Percentiles rank a stretch among this genome's conserved stretches.
These are phyloP conservation scores for Ectemnius lituratus DNA, from an alignment of 2,888 invertebrate genomes.

Conservation along the genomic window DNA sequence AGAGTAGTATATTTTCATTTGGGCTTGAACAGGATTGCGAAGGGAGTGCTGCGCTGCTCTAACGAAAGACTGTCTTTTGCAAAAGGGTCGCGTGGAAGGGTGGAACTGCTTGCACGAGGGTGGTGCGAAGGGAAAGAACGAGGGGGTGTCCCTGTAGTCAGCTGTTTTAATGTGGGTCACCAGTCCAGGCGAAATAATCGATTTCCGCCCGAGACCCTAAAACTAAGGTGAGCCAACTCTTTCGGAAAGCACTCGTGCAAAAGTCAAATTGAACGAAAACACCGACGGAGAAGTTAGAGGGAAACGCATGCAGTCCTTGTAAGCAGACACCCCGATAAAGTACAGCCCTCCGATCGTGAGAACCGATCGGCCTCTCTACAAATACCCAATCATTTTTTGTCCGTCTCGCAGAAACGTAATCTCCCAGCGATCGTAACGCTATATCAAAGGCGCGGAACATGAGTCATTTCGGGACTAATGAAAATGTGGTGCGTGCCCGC, in stretches of 20 bases:
- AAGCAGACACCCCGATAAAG: neutral
- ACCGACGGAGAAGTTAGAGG: neutral
- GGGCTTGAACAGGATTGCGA: neutral
- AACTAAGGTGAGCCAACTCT: neutral
- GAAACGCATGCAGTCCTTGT: neutral
- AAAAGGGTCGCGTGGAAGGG: slow-evolving; percentile 47
- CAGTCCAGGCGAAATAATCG: slow-evolving; percentile 65
- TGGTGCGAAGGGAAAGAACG: slow-evolving; percentile 54
- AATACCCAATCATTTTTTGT: neutral
- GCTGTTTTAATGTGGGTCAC: slow-evolving; percentile 75
- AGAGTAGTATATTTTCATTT: neutral
- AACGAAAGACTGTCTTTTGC: slow-evolving; percentile 38
- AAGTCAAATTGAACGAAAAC: neutral
- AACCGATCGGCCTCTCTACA: neutral
- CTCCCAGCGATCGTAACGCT: slow-evolving; percentile 13
- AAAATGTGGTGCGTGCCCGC: neutral
- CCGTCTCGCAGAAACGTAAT: slow-evolving; percentile 3
- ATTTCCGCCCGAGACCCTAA: slow-evolving; percentile 52
- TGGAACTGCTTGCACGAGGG: slow-evolving; percentile 33
- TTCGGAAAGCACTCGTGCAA: neutral
- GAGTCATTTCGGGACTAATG: slow-evolving; percentile 1
- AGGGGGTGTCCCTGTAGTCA: slow-evolving; percentile 59
- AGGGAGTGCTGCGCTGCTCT: neutral
- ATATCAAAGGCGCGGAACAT: neutral
- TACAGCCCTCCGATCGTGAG: slow-evolving; percentile 1